Percentiles rank a stretch among this genome's conserved stretches.
These are phyloP conservation scores for Falco biarmicus DNA, from an alignment of 2,797 vertebrate genomes.

Conservation along the genomic window DNA sequence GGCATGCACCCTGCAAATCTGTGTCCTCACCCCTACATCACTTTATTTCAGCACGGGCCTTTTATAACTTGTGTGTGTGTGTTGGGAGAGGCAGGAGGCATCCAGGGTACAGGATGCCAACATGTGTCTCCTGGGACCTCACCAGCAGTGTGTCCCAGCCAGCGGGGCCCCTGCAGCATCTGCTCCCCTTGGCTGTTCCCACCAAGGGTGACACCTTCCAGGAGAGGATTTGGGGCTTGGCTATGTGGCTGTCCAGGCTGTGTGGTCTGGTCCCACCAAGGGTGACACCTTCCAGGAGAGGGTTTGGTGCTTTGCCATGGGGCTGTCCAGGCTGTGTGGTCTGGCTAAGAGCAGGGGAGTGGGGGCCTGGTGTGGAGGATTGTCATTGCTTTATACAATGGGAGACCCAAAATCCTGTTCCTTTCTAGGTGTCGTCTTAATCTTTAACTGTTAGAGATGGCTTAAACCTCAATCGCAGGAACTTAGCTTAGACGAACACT, in stretches of 20 bases:
- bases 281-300: not conserved
- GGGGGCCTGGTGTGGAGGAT: not conserved
- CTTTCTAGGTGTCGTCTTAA: not conserved
- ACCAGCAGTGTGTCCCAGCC: not conserved
- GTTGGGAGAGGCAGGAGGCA: not conserved
- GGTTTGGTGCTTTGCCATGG: not conserved
- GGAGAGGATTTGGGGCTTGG: not conserved
- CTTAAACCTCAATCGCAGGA: not conserved
- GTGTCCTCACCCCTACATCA: not conserved
- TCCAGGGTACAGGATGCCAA: not conserved
- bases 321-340: not conserved
- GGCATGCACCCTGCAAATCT: not conserved
- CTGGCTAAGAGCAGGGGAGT: not conserved
- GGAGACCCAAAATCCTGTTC: not conserved
- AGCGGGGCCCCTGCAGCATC: not conserved
- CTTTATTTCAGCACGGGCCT: rapidly evolving
- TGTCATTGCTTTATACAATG: rapidly evolving
- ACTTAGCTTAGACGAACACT: not conserved
- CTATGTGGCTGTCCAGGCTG: not conserved
- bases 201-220: not conserved
- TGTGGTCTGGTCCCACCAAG: not conserved
- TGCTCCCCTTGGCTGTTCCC: not conserved
- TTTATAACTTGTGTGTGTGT: not conserved
- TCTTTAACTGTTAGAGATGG: not conserved
- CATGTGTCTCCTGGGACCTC: too few species aligned